These are phyloP conservation scores for Lagopus muta DNA, from an alignment of 2,113 vertebrate species.

Conservation along the genomic window DNA sequence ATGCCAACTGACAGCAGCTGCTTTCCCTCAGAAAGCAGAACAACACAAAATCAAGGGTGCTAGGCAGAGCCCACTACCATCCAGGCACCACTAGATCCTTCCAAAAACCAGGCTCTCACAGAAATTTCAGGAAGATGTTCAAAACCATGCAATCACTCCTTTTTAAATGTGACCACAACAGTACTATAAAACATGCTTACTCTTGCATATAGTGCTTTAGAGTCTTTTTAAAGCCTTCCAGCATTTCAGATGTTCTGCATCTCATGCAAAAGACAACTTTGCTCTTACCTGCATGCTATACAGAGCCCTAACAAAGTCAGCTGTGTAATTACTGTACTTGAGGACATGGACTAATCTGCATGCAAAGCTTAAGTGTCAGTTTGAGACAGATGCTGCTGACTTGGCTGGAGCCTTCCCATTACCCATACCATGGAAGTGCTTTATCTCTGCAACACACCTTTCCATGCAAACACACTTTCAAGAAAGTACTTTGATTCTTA, in stretches of 20 bases:
- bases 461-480: background rate
- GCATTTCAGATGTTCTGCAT: background rate
- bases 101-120: background rate
- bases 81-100: background rate
- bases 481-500: background rate
- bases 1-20: background rate
- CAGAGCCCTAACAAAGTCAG: background rate
- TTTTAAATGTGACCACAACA: background rate
- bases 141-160: background rate
- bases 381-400: conserved; percentile 44
- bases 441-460: background rate
- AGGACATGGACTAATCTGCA: background rate
- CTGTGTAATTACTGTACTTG: conserved; percentile 2
- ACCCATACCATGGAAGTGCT: background rate
- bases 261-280: background rate
- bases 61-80: background rate
- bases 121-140: background rate
- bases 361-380: conserved; percentile 8
- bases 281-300: background rate
- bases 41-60: background rate
- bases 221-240: background rate
- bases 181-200: background rate
- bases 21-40: background rate
- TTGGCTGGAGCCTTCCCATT: conserved; percentile 15
- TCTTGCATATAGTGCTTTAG: background rate